These are phyloP conservation scores for Arge pagana DNA, from an alignment of 2,888 invertebrate genomes.

Conservation along the genomic window DNA sequence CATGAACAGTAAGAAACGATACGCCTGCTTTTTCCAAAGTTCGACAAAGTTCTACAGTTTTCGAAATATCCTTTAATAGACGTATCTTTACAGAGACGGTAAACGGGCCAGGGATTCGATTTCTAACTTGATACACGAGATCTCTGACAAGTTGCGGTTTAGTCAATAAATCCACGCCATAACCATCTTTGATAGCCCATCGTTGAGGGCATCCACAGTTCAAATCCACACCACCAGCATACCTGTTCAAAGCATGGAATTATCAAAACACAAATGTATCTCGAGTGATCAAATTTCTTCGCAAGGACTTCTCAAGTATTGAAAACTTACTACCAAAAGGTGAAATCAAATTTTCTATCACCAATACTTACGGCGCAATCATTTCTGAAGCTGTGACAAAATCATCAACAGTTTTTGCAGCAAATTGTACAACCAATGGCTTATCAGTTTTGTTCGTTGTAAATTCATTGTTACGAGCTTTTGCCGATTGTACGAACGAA, in stretches of 20 bases:
- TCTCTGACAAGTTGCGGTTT: slow-evolving; percentile 84
- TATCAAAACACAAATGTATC: slow-evolving; percentile 32
- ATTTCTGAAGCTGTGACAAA: slow-evolving; percentile 85
- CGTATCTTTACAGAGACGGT: slow-evolving; percentile 93
- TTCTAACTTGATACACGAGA: slow-evolving; percentile 76
- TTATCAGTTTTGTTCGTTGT: slow-evolving; percentile 73
- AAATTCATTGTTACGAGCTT: slow-evolving; percentile 85
- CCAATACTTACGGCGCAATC: slow-evolving; percentile 73
- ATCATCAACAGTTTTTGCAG: slow-evolving; percentile 81
- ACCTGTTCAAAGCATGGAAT: too few species aligned
- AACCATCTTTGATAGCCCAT: slow-evolving; percentile 91
- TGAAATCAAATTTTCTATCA: too few species aligned
- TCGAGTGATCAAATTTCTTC: too few species aligned
- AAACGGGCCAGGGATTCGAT: slow-evolving; percentile 73
- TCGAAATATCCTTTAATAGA: slow-evolving; percentile 69
- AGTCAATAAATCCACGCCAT: slow-evolving; percentile 82
- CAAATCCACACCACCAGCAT: slow-evolving; percentile 90
- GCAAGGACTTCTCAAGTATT: not conserved
- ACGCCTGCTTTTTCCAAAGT: slow-evolving; percentile 84
- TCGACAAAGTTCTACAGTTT: slow-evolving; percentile 80
- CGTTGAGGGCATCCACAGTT: slow-evolving; percentile 98
- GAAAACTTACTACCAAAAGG: slow-evolving; percentile 1
- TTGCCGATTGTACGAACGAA: slow-evolving; percentile 86
- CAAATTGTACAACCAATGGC: slow-evolving; percentile 94
- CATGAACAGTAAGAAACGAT: slow-evolving; percentile 89